Base-by-base conservation (phyloP, 2,888 invertebrate genomes). In the Nemoura dubitans region DNA sequence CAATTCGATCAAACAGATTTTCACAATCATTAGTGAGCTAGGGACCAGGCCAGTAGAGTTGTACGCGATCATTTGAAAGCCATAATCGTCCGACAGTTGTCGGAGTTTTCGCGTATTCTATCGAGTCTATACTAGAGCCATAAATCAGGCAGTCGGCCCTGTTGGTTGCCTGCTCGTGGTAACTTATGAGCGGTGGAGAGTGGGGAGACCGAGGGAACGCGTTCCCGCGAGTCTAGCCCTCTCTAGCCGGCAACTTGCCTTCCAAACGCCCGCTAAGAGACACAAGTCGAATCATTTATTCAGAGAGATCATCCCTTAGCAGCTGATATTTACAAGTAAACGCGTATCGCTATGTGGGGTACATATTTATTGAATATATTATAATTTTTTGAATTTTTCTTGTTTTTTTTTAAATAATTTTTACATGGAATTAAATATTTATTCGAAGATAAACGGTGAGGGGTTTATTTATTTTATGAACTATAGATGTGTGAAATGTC, bases 171-270 rank as follows among this genome's bases (percentile, higher is more conserved):
- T 10, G 59, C 21, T 59, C 21, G 21, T 14, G 83, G 76, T 27
- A 76, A 86, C 77, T 86, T 85, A 86, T 86, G 86, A 86, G 77
- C n/a, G 78, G 59, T 28, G 25, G 16, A 0, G 26, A 83, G 86
- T 76, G 86, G 85, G 86, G 85, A 84, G 82, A 78, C 80, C 80
- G 81, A 26, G 80, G 27, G 0, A 42, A 29, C 59, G 80, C 43
- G 78, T 29, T 85, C 86, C 80, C 76, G 85, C 84, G 86, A 86
- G 81, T 26, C 28, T 30, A 16, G 83, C 86, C 84, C 84, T 80
- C 86, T 80, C 80, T 86, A 28, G 86, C 86, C 86, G 86, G 80
- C 42, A 81, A 59, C 27, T 80, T 76, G 29, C 25, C 16, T 16
- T 80, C 81, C 26, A 30, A n/a, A 43, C 42, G 84, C 86, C 80